These are phyloP conservation scores for Cotesia congregata DNA, from an alignment of 2,888 invertebrate species.

Conservation along the genomic window DNA sequence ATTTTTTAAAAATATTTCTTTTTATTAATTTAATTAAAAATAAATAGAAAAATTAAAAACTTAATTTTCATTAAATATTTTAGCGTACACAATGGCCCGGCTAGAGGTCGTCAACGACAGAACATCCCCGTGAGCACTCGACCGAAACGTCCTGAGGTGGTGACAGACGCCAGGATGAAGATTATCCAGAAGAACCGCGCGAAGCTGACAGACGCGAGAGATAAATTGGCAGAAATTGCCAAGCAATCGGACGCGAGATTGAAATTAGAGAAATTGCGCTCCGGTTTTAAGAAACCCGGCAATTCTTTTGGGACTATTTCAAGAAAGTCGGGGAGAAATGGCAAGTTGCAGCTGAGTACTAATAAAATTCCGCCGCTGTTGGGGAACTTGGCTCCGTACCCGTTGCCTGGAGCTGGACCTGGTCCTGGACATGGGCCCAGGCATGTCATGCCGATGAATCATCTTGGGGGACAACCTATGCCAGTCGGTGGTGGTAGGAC, in stretches of 20 bases:
- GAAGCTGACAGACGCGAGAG: conserved; percentile 84
- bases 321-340: conserved; percentile 72
- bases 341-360: conserved; percentile 72
- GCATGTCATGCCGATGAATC: conserved; percentile 41
- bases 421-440: conserved; percentile 49
- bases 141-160: conserved; percentile 46
- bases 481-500: conserved; percentile 39
- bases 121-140: conserved; percentile 52
- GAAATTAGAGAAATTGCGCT: conserved; percentile 78
- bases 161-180: conserved; percentile 82
- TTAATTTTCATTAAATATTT: no score
- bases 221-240: conserved; percentile 83
- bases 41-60: no score
- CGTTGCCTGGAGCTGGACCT: conserved; percentile 33
- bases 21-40: no score
- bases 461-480: neutral
- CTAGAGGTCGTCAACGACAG: conserved; percentile 48
- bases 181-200: conserved; percentile 84
- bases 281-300: conserved; percentile 60
- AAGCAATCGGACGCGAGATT: conserved; percentile 82
- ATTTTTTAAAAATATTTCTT: no score
- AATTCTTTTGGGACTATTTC: conserved; percentile 70
- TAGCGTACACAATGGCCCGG: conserved; percentile 55
- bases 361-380: conserved; percentile 62
- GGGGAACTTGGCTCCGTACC: neutral